A percentile compares a stretch with the other conserved stretches of the same genome.
These are phyloP conservation scores for Ursus arctos DNA, from an alignment of 2,113 vertebrate genomes.

Conservation along the genomic window DNA sequence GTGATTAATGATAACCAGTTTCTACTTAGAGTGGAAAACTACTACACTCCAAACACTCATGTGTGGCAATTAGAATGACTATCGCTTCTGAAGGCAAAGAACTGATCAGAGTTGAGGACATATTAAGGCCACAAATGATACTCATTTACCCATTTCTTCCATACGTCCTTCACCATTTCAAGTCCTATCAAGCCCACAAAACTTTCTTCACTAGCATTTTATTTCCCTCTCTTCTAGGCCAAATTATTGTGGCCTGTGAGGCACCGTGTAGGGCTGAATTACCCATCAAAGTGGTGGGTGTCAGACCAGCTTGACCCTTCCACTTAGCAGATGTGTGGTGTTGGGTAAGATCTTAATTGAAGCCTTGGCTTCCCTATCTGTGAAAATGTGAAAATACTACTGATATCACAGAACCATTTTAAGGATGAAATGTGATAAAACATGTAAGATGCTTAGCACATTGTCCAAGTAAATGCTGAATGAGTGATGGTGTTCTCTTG, in stretches of 20 bases:
- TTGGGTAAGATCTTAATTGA: background rate
- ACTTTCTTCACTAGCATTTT: background rate
- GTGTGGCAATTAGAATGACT: background rate
- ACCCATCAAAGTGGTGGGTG: background rate
- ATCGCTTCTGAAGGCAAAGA: background rate
- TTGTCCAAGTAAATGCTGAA: background rate
- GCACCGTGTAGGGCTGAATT: background rate
- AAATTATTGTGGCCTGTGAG: background rate
- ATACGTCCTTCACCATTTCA: background rate
- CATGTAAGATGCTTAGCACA: background rate
- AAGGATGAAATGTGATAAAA: background rate
- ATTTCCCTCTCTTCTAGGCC: background rate
- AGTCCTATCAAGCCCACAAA: background rate
- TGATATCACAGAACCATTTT: background rate
- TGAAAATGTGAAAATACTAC: background rate
- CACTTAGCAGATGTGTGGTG: background rate
- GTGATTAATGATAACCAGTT: conserved; percentile 73
- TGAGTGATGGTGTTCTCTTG: background rate
- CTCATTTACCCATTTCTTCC: background rate
- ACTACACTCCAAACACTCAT: background rate
- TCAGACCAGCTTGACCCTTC: background rate
- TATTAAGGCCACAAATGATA: background rate
- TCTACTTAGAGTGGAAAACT: conserved; percentile 67
- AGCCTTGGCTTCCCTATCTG: background rate
- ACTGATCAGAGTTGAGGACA: background rate